A percentile compares a stretch with the other conserved stretches of the same genome.
Evolutionary conservation across 2,888 invertebrate species (phyloP).

Genomic region (Calliopum simillimum): DNA sequence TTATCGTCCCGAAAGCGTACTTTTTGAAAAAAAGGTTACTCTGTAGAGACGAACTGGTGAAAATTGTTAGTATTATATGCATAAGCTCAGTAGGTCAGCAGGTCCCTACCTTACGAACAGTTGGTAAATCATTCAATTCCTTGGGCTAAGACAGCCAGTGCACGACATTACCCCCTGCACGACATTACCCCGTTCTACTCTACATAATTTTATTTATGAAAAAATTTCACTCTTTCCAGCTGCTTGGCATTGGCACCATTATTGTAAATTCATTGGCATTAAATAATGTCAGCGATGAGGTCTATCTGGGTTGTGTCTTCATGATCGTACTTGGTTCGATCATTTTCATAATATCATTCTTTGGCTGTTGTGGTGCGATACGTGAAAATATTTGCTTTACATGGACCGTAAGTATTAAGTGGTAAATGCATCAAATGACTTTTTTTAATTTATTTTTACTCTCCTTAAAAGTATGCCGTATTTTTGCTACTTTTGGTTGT

Average conservation of each 20-base stretch:
- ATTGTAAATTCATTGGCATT: slow-evolving; percentile 50
- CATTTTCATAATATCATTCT: slow-evolving; percentile 84
- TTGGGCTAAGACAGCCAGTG: too few species aligned
- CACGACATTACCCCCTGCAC: too few species aligned
- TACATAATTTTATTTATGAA: too few species aligned
- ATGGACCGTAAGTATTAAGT: slow-evolving; percentile 74
- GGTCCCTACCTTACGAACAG: too few species aligned
- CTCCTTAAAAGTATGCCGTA: slow-evolving; percentile 76
- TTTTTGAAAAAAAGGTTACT: too few species aligned
- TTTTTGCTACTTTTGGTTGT: slow-evolving; percentile 77
- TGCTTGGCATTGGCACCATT: slow-evolving; percentile 52
- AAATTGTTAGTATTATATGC: too few species aligned
- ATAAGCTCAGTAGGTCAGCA: too few species aligned
- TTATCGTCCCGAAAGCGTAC: too few species aligned
- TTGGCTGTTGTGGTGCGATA: slow-evolving; percentile 90
- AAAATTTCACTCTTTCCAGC: slow-evolving; percentile 38
- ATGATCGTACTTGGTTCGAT: slow-evolving; percentile 72
- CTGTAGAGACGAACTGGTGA: too few species aligned
- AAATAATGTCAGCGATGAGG: slow-evolving; percentile 45
- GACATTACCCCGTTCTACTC: too few species aligned
- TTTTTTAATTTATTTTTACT: slow-evolving; percentile 11
- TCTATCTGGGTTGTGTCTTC: background rate
- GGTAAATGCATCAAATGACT: background rate
- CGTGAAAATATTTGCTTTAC: slow-evolving; percentile 88
- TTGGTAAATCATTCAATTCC: too few species aligned